Evolutionary conservation across 2,113 vertebrate genomes (phyloP), one percentile per base, ranked within the genome.

Genomic region (Pollachius pollachius): DNA sequence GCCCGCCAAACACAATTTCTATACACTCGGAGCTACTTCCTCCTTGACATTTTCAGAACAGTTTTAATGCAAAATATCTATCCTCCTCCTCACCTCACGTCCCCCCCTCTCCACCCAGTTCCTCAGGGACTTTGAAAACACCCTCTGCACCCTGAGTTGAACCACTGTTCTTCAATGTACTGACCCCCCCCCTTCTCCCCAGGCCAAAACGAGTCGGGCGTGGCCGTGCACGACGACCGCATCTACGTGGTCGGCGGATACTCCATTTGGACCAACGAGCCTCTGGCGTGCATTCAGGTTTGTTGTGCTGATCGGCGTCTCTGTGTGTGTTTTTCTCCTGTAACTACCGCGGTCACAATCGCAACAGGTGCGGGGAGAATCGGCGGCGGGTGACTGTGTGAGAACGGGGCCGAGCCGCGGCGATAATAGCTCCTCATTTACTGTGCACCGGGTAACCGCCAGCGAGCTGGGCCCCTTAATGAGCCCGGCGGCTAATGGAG

Each of bases 211-310:
- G 97, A 99, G 88, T 96, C 96, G 48, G 97, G 96, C 76, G 94
- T 99, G 18, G 96, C 97, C 0, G 96, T 98, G 67, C 95, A 99
- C 68, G 94, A 94, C 71, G 94, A 95, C 81, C 94, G 96, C 88
- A 97, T 99, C 90, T 99, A 99, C 88, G 94, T 99, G 89, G 96
- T 99, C 69, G 97, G 97, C 72, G 97, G 97, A 74, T 99, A 99
- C 89, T 99, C 97, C 4, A 98, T 99, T 90, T 98, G 97, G 97
- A 99, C 97, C 84, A 99, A 99, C 70, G 97, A 99, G 91, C 96
- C 97, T 73, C 90, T 97, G 88, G 95, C 96, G 18, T 99, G 96
- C 90, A 99, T 99, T 90, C 97, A 99, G 96, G 97, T 98, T 88
- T 92, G 93, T 67, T 30, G 41, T 11, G 41, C 41, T 48, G 41